Conservation (phyloP, 2,113 vertebrate species). For the Peromyscus maniculatus region DNA sequence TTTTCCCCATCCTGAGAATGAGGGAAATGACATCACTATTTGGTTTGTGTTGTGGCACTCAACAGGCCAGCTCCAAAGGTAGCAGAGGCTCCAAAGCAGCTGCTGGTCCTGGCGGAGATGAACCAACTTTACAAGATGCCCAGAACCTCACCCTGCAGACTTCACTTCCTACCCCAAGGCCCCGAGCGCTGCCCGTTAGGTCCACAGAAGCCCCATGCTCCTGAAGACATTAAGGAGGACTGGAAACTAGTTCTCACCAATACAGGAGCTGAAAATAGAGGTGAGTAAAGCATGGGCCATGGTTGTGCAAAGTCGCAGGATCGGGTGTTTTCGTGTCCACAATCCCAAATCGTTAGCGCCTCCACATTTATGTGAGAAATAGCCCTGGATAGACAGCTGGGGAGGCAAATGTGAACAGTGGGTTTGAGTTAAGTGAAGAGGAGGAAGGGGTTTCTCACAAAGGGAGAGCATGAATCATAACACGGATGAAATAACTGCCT, state of each 20-base stretch:
- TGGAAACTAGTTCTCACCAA: background rate
- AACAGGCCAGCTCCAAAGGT: background rate
- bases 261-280: background rate
- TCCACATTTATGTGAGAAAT: background rate
- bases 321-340: background rate
- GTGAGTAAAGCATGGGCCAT: rapidly evolving
- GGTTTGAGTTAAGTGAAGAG: background rate
- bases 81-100: background rate
- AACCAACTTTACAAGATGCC: background rate
- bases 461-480: background rate
- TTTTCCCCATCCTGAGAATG: background rate
- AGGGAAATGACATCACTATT: background rate
- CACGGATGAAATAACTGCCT: too few relatives aligned
- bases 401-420: background rate
- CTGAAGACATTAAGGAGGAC: background rate
- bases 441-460: background rate
- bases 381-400: background rate
- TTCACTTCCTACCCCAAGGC: background rate
- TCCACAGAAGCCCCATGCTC: background rate
- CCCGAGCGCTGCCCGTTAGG: background rate
- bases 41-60: background rate
- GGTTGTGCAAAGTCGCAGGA: background rate
- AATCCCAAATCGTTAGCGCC: background rate
- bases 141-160: background rate
- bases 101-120: background rate